Percentiles rank a stretch among this genome's conserved stretches.
phyloP scores from a whole-genome alignment of 2,113 vertebrate genomes.

The Paralichthys olivaceus region DNA sequence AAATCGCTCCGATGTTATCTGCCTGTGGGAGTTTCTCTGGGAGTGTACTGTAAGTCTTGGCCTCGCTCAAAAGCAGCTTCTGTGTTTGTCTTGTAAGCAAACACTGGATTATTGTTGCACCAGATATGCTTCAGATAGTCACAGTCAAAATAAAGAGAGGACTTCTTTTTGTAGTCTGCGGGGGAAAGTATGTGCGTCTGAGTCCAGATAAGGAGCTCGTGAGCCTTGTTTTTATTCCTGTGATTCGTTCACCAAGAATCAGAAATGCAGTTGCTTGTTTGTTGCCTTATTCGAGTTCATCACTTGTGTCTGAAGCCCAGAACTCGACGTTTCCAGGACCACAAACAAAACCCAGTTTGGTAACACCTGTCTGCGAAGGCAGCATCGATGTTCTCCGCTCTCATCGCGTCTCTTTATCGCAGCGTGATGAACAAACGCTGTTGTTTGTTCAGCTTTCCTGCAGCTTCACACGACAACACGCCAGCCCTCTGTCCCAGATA shows the following conservation, averaged over 20 bases:
- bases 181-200: constrained; percentile 36
- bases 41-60: constrained; percentile 25
- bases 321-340: constrained; percentile 9
- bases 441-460: constrained; percentile 77
- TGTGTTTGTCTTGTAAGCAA: constrained; percentile 50
- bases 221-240: constrained; percentile 18
- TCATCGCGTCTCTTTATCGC: constrained; percentile 20
- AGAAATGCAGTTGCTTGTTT: constrained; percentile 26
- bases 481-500: background rate
- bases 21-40: constrained; percentile 22
- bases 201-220: constrained; percentile 41
- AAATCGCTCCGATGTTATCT: constrained; percentile 28
- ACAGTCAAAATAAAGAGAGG: constrained; percentile 38
- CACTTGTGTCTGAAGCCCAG: background rate
- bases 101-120: constrained; percentile 69
- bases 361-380: constrained; percentile 24
- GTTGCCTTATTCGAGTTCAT: background rate
- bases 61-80: constrained; percentile 57
- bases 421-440: constrained; percentile 41
- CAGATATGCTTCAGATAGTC: constrained; percentile 63
- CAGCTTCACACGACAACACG: constrained; percentile 36
- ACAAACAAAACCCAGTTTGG: constrained; percentile 16
- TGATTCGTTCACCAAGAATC: background rate
- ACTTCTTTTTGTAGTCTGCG: constrained; percentile 34
- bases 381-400: constrained; percentile 6